These are phyloP conservation scores for Liopterus haemorrhoidalis DNA, from an alignment of 2,888 invertebrate species.

Conservation along the genomic window DNA sequence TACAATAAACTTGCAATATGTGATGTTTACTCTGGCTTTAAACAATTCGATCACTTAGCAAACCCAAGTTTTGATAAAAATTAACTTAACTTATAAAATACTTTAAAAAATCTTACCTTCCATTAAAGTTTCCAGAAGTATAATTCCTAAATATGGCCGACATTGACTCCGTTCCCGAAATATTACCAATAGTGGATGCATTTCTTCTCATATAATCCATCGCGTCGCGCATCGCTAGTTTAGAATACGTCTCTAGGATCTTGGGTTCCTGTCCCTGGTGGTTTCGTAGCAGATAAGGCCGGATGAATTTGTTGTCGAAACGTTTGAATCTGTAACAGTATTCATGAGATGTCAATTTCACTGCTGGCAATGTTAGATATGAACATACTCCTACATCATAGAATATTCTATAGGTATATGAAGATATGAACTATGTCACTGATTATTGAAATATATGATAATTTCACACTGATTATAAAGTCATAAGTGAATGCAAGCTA, in stretches of 20 bases:
- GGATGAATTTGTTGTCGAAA: constrained; percentile 89
- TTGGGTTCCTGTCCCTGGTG: constrained; percentile 87
- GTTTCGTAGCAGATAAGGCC: constrained; percentile 80
- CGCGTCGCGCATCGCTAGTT: constrained; percentile 88
- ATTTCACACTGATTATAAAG: no score
- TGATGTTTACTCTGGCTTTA: no score
- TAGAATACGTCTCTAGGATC: constrained; percentile 89
- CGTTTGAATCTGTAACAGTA: constrained; percentile 68
- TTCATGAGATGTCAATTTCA: constrained; percentile 6
- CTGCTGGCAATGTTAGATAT: no score
- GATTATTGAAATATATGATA: no score
- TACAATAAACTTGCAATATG: no score
- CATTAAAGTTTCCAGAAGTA: constrained; percentile 75
- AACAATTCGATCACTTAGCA: no score
- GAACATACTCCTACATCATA: no score
- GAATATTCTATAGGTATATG: no score
- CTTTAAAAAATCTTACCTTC: constrained; percentile 59
- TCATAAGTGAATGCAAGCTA: no score
- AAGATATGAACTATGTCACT: no score
- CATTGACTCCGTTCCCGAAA: constrained; percentile 84
- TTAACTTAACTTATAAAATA: no score
- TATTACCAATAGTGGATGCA: constrained; percentile 80
- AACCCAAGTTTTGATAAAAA: no score
- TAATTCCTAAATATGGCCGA: constrained; percentile 86
- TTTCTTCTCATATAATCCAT: constrained; percentile 86